phyloP scores from a whole-genome alignment of 2,797 vertebrate genomes.

The Gymnodraco acuticeps region DNA sequence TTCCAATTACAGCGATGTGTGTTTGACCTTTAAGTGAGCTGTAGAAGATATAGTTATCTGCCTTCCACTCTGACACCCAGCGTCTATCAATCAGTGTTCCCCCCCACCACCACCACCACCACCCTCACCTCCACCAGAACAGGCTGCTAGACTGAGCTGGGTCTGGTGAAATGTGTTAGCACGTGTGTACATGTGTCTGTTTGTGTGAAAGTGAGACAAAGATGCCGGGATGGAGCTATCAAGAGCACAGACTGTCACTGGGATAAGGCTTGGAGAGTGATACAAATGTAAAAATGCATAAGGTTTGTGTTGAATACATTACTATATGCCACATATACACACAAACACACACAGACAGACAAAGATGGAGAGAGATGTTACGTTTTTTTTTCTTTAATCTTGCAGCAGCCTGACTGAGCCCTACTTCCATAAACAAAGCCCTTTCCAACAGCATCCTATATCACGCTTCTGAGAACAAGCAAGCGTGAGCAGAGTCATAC shows the following conservation, averaged over 20 bases:
- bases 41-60: slow-evolving; percentile 98
- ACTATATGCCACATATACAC: slow-evolving; percentile 35
- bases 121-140: slow-evolving; percentile 21
- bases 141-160: slow-evolving; percentile 36
- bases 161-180: slow-evolving; percentile 23
- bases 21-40: slow-evolving; percentile 98
- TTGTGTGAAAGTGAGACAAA: slow-evolving; percentile 25
- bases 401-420: slow-evolving; percentile 77
- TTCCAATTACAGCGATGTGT: slow-evolving; percentile 91
- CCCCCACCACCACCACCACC: slow-evolving; percentile 34
- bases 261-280: slow-evolving; percentile 84
- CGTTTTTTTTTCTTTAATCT: slow-evolving; percentile 63
- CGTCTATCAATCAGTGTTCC: slow-evolving; percentile 97
- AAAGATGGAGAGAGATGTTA: slow-evolving; percentile 45
- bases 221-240: slow-evolving; percentile 36
- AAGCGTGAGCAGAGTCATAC: slow-evolving; percentile 83
- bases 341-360: slow-evolving; percentile 42
- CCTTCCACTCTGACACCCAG: slow-evolving; percentile 92
- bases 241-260: slow-evolving; percentile 83
- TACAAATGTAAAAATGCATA: slow-evolving; percentile 79
- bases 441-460: slow-evolving; percentile 75
- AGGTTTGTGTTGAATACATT: slow-evolving; percentile 64
- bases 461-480: slow-evolving; percentile 84
- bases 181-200: background rate
- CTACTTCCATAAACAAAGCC: slow-evolving; percentile 82